phyloP scores from a whole-genome alignment of 1,140 invertebrate genomes.

The Vanessa tameamea region DNA sequence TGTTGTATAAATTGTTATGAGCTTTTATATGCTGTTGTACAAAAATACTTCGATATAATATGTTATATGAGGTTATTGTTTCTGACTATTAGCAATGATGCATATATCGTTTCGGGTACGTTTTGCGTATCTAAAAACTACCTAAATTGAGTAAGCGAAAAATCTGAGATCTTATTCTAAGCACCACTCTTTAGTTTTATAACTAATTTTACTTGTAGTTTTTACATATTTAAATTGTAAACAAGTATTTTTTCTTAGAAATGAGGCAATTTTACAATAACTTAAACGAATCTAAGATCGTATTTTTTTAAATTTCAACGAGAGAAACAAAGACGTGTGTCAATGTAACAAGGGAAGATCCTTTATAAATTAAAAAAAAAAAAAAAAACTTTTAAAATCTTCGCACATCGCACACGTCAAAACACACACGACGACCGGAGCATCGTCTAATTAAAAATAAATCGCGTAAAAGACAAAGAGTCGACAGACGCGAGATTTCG shows the following conservation, averaged over 20 bases:
- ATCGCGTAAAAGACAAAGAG: constrained; percentile 76
- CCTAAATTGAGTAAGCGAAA: not conserved
- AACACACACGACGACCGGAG: constrained; percentile 34
- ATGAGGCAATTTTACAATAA: too few relatives aligned
- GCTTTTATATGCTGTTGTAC: not conserved
- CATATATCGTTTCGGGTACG: not conserved
- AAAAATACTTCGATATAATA: constrained; percentile 8
- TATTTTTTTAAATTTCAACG: not conserved
- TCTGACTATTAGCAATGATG: not conserved
- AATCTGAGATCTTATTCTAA: not conserved
- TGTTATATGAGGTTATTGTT: not conserved
- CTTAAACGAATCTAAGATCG: not conserved
- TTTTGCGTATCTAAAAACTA: not conserved
- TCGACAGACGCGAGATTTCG: constrained; percentile 62
- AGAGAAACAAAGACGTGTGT: constrained; percentile 17
- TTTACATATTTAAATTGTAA: too few relatives aligned
- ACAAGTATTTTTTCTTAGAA: too few relatives aligned
- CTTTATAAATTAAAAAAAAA: not conserved
- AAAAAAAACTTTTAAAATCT: constrained; percentile 26
- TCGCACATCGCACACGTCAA: constrained; percentile 40
- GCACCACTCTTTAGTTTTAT: too few relatives aligned
- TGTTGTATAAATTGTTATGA: constrained; percentile 29
- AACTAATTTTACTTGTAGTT: too few relatives aligned
- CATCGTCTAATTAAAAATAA: constrained; percentile 75
- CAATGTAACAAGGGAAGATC: constrained; percentile 1